Conservation (phyloP, 2,113 vertebrate species). For the Eidolon helvum region DNA sequence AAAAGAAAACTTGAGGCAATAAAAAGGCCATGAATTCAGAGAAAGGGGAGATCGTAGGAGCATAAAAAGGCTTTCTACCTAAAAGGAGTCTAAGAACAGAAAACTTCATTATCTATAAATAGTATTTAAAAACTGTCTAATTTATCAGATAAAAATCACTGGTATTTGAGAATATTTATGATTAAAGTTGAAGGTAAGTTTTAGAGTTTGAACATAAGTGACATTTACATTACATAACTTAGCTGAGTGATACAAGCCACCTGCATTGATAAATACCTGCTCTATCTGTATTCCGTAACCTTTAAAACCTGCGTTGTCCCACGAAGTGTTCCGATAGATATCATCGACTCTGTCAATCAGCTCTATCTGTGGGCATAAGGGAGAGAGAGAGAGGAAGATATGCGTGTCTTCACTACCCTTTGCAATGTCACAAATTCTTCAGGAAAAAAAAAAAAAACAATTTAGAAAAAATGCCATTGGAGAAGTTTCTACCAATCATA, state of each 20-base stretch:
- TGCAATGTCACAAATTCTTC: background rate
- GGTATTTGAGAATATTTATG: background rate
- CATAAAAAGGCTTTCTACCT: background rate
- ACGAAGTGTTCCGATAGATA: slow-evolving; percentile 97
- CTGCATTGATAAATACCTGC: slow-evolving; percentile 86
- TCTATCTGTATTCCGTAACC: slow-evolving; percentile 98
- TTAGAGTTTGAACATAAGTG: background rate
- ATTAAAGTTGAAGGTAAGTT: background rate
- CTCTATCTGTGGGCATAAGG: slow-evolving; percentile 89
- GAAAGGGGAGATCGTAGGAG: background rate
- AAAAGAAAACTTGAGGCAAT: background rate
- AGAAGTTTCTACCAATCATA: background rate
- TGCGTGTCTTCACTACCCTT: background rate
- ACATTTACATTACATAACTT: background rate
- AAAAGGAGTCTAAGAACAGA: background rate
- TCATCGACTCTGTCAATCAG: slow-evolving; percentile 98
- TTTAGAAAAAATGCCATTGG: background rate
- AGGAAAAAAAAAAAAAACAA: background rate
- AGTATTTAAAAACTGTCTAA: background rate
- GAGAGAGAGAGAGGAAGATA: background rate
- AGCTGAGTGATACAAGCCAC: background rate
- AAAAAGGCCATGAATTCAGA: background rate
- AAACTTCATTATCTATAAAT: background rate
- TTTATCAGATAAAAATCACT: background rate
- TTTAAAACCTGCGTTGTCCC: slow-evolving; percentile 91